Evolutionary conservation across 2,888 invertebrate genomes (phyloP).

Genomic region (Pseudococcus viburni): DNA sequence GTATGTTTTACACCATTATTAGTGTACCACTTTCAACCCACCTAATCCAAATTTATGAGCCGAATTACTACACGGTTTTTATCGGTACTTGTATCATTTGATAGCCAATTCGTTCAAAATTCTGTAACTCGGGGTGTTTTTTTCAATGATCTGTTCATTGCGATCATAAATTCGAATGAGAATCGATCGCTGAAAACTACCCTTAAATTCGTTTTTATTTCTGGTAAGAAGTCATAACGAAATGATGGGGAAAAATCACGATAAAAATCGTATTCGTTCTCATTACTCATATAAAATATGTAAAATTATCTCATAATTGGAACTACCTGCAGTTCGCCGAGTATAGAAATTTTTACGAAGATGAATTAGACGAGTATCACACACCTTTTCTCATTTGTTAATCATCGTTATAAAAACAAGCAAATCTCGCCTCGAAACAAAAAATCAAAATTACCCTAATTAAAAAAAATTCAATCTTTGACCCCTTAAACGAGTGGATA

Average conservation of each 20-base stretch:
- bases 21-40: conserved; percentile 1
- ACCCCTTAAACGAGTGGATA: neutral
- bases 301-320: neutral
- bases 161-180: neutral
- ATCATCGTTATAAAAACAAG: neutral
- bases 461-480: neutral
- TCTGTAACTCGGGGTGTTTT: neutral
- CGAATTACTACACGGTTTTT: neutral
- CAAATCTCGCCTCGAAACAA: neutral
- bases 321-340: neutral
- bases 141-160: neutral
- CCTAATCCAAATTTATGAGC: neutral
- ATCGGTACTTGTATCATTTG: neutral
- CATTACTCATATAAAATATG: too few relatives aligned
- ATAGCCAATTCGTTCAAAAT: conserved; percentile 9
- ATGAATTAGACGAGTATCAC: neutral
- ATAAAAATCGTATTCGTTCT: neutral
- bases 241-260: neutral
- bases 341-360: neutral
- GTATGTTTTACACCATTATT: conserved; percentile 1
- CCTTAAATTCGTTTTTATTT: neutral
- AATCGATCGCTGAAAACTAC: neutral
- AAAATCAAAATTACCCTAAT: conserved; percentile 1
- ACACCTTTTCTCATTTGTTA: neutral
- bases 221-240: neutral